A percentile compares a stretch with the other conserved stretches of the same genome.
phyloP scores from a whole-genome alignment of 2,888 invertebrate species.

The Drosophila seclusa region DNA sequence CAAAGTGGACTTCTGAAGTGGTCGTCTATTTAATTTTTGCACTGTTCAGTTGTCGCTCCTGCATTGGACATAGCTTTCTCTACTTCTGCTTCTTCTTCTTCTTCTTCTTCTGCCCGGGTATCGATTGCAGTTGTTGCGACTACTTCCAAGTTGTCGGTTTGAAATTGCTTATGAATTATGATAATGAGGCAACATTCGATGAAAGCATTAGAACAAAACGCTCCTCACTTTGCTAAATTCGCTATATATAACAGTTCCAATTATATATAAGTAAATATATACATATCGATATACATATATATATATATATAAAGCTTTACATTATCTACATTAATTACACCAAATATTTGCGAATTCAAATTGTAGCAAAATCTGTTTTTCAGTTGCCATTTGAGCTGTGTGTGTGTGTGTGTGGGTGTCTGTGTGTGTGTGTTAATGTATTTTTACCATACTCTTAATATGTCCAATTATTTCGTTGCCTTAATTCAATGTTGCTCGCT shows the following conservation, averaged over 20 bases:
- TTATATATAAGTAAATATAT: neutral
- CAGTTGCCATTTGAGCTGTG: conserved; percentile 25
- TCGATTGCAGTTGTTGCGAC: conserved; percentile 8
- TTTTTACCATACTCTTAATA: conserved; percentile 30
- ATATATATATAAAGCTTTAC: neutral
- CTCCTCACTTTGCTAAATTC: neutral
- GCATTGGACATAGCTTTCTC: neutral
- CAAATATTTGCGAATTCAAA: neutral
- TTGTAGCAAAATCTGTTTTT: neutral
- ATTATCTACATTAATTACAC: neutral
- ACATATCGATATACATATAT: neutral
- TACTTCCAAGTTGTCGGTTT: neutral
- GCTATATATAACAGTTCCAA: no score
- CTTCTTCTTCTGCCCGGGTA: neutral
- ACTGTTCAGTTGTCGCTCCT: conserved; percentile 21
- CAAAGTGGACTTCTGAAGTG: conserved; percentile 9
- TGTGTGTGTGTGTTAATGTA: conserved; percentile 30
- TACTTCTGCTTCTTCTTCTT: neutral
- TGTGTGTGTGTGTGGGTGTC: conserved; percentile 18
- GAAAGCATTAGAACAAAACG: neutral
- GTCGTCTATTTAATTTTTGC: conserved; percentile 28
- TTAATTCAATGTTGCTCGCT: conserved; percentile 41
- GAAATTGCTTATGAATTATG: conserved; percentile 15
- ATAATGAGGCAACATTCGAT: conserved; percentile 1
- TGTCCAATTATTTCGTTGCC: conserved; percentile 47